Base-by-base conservation (phyloP, 2,888 invertebrate genomes). In the Molorchus minor region DNA sequence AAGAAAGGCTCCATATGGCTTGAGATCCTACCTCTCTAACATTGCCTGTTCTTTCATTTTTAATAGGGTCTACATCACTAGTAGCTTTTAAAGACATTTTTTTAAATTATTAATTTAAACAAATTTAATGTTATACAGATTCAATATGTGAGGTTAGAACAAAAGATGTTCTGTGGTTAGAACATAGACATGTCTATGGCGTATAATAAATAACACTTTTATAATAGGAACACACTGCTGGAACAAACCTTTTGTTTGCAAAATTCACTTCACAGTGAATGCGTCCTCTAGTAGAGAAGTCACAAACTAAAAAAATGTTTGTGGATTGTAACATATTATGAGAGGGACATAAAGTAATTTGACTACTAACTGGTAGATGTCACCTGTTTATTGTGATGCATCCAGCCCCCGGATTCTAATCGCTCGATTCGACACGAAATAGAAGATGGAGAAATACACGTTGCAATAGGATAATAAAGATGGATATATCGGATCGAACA, bases 1-100 rank as follows among this genome's bases (percentile, higher is more conserved):
- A 98, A 0, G 98, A 98, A 54, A 99, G 83, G 74, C 96, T 96
- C 98, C 98, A 99, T 71, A 98, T 96, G 1, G 98, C 81, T 68
- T 80, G 79, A 5, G 76, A 71, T 2, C 81, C 81, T 8, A 81
- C 81, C 72, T 81, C 80, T 52, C 81, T 71, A 19, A 80, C 79
- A 67, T 71, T 76, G 12, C 81, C 81, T 13, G 73, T 71, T 45
- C 80, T 70, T 67, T 81, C 79, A 56, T 73, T 77, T 70, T 77
- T 78, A 19, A 75, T 70, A 1, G 77, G 77, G 51, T 74, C 75
- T 1, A 75, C 74, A 47, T 75, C 73, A 49, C 61, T 65, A 12
- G 68, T 41, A 15, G 59, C 53, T 67, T 71, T 69, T 30, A 72
- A 46, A 12, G 72, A 71, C 73, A 75, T 75, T n/a, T n/a, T n/a